A percentile compares a stretch with the other conserved stretches of the same genome.
phyloP scores from a whole-genome alignment of 2,113 vertebrate genomes.

The Echinops telfairi region DNA sequence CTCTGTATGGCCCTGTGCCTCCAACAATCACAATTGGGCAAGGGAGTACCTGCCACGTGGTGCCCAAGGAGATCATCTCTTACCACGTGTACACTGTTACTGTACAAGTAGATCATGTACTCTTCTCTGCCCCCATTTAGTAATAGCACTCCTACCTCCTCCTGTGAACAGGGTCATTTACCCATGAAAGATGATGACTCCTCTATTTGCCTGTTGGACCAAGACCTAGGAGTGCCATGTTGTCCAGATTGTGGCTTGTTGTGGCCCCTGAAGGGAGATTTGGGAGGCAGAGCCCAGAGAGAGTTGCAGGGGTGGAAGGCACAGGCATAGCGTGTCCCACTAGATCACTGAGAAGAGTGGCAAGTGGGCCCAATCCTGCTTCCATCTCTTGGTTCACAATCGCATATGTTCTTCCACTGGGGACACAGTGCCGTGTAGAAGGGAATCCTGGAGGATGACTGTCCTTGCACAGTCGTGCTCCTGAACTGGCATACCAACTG shows the following conservation, averaged over 20 bases:
- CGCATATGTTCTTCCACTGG: too few species aligned
- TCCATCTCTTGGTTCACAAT: too few species aligned
- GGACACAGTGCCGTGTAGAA: neutral
- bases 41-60: neutral
- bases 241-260: neutral
- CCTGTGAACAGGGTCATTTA: constrained; percentile 10
- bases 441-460: neutral
- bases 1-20: neutral
- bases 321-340: neutral
- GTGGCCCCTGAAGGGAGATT: constrained; percentile 32
- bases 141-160: neutral
- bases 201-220: neutral
- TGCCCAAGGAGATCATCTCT: neutral
- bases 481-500: neutral
- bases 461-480: constrained; percentile 11
- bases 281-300: neutral
- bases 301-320: neutral
- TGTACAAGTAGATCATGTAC: too few species aligned
- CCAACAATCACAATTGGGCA: neutral
- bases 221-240: neutral
- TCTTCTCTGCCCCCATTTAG: neutral
- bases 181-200: too few species aligned
- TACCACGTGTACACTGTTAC: neutral
- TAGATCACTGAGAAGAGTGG: neutral
- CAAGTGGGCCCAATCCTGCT: neutral